Evolutionary conservation across 2,797 vertebrate species (phyloP), one percentile per base, ranked within the genome.

Genomic region (Kryptopterus vitreolus): DNA sequence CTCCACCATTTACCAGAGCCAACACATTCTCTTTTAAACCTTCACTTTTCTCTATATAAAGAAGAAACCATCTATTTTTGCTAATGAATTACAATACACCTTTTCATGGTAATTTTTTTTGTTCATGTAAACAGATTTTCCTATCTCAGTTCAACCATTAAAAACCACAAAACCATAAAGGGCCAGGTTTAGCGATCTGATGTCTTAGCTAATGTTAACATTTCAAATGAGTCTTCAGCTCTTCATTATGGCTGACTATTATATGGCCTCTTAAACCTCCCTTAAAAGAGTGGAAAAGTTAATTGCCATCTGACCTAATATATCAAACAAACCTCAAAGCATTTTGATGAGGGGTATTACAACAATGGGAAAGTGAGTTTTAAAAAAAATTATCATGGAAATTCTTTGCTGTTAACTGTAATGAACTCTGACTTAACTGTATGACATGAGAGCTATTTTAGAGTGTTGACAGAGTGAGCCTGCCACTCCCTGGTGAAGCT

Each of bases 291-390:
- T 79, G 81, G 84, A 86, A 84, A 81, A 81, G 68, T 79, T 82
- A 77, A 85, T 78, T 83, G 79, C 62, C 75, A 81, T 53, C 33
- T 84, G 77, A 83, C 79, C 70, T 82, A 84, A 88, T 77, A 77
- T 81, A 83, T 83, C 73, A 78, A 83, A 63, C 76, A 57, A 75
- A 88, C 80, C 80, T 84, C 85, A 85, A 82, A 61, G 79, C 81
- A 66, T 84, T 84, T 83, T 81, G 77, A 81, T 82, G 69, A 85
- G 18, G 22, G 69, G 16, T 26, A 55, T 74, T 55, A 70, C 18
- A 77, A 80, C 82, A 87, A 80, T 78, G 61, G 57, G 73, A 81
- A 77, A 80, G 76, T 57, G 24, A 57, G 62, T 26, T 63, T n/a
- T n/a, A n/a, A 29, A 77, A 79, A 85, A 72, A 20, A 33, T 61